phyloP scores from a whole-genome alignment of 2,113 vertebrate genomes.

The Tachycineta bicolor region DNA sequence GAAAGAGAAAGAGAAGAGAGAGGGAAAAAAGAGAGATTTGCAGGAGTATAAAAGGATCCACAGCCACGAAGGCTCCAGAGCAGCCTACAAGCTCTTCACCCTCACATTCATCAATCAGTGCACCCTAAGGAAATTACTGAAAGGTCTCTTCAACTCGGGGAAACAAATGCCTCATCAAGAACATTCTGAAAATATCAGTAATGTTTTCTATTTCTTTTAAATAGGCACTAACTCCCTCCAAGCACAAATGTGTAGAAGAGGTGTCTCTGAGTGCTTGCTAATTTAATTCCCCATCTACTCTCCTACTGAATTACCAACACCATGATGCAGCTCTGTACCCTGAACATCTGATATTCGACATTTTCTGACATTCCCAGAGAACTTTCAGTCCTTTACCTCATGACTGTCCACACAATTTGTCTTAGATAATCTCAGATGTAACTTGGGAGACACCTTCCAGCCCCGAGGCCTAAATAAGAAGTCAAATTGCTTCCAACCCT shows the following conservation, averaged over 20 bases:
- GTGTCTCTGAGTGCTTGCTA: background rate
- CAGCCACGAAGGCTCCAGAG: background rate
- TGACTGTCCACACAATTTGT: background rate
- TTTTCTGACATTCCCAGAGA: background rate
- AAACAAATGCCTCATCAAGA: background rate
- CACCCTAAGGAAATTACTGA: background rate
- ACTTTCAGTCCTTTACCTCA: background rate
- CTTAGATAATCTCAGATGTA: background rate
- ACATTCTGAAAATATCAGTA: background rate
- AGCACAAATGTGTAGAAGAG: background rate
- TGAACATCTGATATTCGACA: accelerated
- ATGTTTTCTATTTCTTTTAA: background rate
- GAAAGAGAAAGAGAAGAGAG: too few species aligned
- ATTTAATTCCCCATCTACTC: background rate
- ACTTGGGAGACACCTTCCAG: background rate
- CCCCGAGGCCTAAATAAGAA: background rate
- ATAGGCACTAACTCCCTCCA: background rate
- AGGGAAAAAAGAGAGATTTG: background rate
- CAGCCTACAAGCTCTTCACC: background rate
- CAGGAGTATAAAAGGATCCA: background rate
- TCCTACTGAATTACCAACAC: background rate
- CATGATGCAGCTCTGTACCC: background rate
- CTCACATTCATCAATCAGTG: background rate
- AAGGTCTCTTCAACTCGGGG: background rate
- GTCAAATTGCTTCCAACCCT: background rate